Percentiles rank a stretch among this genome's conserved stretches.
phyloP scores from a whole-genome alignment of 1,140 invertebrate genomes.

The Dendroctonus ponderosae region DNA sequence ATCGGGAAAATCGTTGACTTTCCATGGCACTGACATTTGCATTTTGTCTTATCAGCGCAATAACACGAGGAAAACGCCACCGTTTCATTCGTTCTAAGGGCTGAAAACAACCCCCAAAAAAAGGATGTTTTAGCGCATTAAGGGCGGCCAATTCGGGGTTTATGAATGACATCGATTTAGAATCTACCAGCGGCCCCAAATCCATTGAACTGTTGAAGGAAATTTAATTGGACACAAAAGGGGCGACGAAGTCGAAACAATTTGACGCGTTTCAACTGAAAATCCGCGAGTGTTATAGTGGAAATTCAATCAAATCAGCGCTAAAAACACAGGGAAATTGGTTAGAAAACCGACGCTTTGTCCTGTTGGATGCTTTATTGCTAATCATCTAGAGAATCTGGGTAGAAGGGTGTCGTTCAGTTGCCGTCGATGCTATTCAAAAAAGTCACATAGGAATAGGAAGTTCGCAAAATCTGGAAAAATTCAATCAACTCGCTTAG shows the following conservation, averaged over 20 bases:
- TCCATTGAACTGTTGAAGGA: neutral
- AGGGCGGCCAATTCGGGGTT: neutral
- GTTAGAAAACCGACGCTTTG: too few relatives aligned
- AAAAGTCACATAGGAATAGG: slow-evolving; percentile 15
- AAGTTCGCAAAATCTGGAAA: slow-evolving; percentile 13
- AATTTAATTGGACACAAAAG: slow-evolving; percentile 1
- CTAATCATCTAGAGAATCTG: too few relatives aligned
- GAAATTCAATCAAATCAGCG: too few relatives aligned
- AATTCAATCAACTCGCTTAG: neutral
- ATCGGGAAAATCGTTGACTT: neutral
- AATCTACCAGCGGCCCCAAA: neutral
- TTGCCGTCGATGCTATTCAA: neutral
- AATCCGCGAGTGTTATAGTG: too few relatives aligned
- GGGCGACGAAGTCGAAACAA: slow-evolving; percentile 1
- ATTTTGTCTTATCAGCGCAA: slow-evolving; percentile 36
- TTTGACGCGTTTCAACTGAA: neutral
- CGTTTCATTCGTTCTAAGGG: slow-evolving; percentile 12
- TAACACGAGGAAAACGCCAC: slow-evolving; percentile 14
- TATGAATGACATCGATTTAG: neutral
- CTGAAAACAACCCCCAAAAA: slow-evolving; percentile 11
- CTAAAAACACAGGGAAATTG: too few relatives aligned
- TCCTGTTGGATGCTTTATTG: too few relatives aligned
- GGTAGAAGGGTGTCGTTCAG: too few relatives aligned
- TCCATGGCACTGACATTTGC: slow-evolving; percentile 25
- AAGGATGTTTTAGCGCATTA: neutral